These are phyloP conservation scores for Psix sp. DNA, from an alignment of 1,140 invertebrate species.

Conservation along the genomic window DNA sequence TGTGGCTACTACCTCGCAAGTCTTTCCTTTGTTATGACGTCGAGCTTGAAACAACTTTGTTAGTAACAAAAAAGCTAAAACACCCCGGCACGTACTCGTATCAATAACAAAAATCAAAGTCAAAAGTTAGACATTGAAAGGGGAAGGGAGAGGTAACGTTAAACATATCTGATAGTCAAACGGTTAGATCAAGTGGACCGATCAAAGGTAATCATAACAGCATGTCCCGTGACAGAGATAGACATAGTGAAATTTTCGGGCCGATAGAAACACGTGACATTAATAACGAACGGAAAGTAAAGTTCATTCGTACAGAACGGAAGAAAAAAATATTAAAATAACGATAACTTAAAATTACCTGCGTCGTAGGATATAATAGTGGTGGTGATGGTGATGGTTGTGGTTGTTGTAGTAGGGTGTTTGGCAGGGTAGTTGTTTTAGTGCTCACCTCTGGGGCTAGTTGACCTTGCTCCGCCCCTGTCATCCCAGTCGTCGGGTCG, in stretches of 20 bases:
- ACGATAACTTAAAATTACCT: conserved; percentile 74
- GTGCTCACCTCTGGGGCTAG: conserved; percentile 77
- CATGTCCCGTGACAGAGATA: not conserved
- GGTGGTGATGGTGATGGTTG: conserved; percentile 69
- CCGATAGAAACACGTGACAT: conserved; percentile 5
- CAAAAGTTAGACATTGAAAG: conserved; percentile 16
- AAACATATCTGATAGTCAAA: too few species aligned
- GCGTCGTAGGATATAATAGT: conserved; percentile 71
- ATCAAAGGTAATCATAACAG: too few species aligned
- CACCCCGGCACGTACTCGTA: conserved; percentile 27
- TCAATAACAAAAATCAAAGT: conserved; percentile 39
- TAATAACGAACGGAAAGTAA: conserved; percentile 39
- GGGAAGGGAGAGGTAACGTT: too few species aligned
- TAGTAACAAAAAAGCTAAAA: conserved; percentile 57
- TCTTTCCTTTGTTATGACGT: conserved; percentile 27
- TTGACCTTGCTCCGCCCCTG: conserved; percentile 74
- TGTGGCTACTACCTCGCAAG: conserved; percentile 37
- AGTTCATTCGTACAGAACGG: conserved; percentile 40
- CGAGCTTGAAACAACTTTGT: conserved; percentile 61
- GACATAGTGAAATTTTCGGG: not conserved
- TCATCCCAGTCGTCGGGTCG: conserved; percentile 74
- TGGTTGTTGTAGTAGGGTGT: conserved; percentile 61
- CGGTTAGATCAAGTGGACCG: too few species aligned
- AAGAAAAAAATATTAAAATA: conserved; percentile 57
- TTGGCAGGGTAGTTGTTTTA: conserved; percentile 70